Evolutionary conservation across 2,888 invertebrate species (phyloP).

Genomic region (Ferdinandea cuprea): DNA sequence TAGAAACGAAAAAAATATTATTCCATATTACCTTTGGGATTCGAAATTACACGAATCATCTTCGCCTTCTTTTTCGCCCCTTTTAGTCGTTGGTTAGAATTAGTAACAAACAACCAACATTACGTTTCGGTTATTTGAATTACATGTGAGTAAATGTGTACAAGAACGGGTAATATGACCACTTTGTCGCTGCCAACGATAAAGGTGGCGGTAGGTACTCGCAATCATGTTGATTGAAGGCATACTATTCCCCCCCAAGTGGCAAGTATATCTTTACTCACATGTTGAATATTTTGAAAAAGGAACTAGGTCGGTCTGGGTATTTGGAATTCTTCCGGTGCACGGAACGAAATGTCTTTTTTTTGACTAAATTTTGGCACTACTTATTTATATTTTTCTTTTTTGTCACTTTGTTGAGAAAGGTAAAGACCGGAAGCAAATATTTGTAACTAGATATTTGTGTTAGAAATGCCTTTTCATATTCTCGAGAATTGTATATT

Average conservation of each 20-base stretch:
- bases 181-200: conserved; percentile 13
- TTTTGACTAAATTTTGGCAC: conserved; percentile 44
- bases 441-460: conserved; percentile 55
- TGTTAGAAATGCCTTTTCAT: conserved; percentile 15
- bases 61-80: background rate
- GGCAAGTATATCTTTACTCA: background rate
- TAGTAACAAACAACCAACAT: conserved; percentile 16
- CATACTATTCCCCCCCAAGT: conserved; percentile 2
- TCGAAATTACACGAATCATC: conserved; percentile 36
- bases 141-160: conserved; percentile 45
- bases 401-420: background rate
- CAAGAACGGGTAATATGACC: conserved; percentile 1
- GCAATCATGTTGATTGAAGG: conserved; percentile 32
- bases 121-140: conserved; percentile 27
- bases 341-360: conserved; percentile 18
- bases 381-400: background rate
- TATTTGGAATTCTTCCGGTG: conserved; percentile 39
- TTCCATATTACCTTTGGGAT: conserved; percentile 33
- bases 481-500: conserved; percentile 16
- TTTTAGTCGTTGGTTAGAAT: conserved; percentile 10
- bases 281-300: conserved; percentile 4
- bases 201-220: background rate
- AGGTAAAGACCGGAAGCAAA: conserved; percentile 47
- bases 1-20: conserved; percentile 6
- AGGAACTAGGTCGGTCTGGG: background rate